Evolutionary conservation across 2,888 invertebrate genomes (phyloP).

Genomic region (Gymnoscelis rufifasciata): DNA sequence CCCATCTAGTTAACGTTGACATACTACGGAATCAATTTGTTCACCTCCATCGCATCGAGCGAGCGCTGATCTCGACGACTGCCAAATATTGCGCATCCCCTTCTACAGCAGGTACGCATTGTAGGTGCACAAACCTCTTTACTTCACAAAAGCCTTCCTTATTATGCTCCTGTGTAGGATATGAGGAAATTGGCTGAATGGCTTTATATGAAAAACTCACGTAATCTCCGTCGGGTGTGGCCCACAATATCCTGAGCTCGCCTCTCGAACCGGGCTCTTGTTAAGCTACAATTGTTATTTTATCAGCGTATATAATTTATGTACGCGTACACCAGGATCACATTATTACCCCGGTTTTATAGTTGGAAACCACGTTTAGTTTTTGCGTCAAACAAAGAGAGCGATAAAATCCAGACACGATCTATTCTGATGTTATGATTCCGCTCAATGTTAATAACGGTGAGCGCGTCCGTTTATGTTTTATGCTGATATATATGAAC

Average conservation of each 20-base stretch:
- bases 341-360: slow-evolving; percentile 17
- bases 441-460: slow-evolving; percentile 41
- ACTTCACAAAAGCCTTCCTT: slow-evolving; percentile 72
- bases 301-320: slow-evolving; percentile 36
- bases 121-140: slow-evolving; percentile 71
- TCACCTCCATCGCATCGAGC: slow-evolving; percentile 49
- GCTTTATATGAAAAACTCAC: slow-evolving; percentile 76
- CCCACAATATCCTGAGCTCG: slow-evolving; percentile 68
- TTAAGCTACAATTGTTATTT: slow-evolving; percentile 51
- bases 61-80: slow-evolving; percentile 54
- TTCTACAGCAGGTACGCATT: slow-evolving; percentile 59
- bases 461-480: slow-evolving; percentile 44
- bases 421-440: slow-evolving; percentile 30
- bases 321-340: slow-evolving; percentile 17
- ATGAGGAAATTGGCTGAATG: slow-evolving; percentile 77
- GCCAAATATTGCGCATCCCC: slow-evolving; percentile 53
- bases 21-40: slow-evolving; percentile 50
- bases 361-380: slow-evolving; percentile 16
- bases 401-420: slow-evolving; percentile 25
- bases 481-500: slow-evolving; percentile 48
- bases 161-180: slow-evolving; percentile 74
- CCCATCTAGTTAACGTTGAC: slow-evolving; percentile 43
- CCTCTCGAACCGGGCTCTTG: slow-evolving; percentile 47
- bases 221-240: slow-evolving; percentile 68
- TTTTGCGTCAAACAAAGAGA: slow-evolving; percentile 18